These are phyloP conservation scores for Ypsolopha scabrella DNA, from an alignment of 2,888 invertebrate species.

Conservation along the genomic window DNA sequence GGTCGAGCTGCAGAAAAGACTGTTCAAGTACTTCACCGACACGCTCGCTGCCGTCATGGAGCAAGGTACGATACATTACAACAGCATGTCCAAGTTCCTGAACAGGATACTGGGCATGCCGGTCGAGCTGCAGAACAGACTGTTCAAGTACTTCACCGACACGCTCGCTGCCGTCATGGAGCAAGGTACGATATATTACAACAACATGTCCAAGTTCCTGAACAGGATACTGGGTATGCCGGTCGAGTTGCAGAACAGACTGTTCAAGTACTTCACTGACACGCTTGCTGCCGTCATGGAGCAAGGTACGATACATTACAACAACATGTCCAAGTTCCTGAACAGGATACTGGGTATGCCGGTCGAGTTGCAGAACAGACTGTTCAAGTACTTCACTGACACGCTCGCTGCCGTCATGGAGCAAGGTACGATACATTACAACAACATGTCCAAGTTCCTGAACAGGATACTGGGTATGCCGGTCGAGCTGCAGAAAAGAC, in stretches of 20 bases:
- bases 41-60: constrained; percentile 92
- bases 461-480: constrained; percentile 98
- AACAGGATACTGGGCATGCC: constrained; percentile 98
- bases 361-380: constrained; percentile 94
- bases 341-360: constrained; percentile 98
- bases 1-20: constrained; percentile 94
- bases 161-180: constrained; percentile 92
- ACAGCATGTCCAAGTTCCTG: constrained; percentile 98
- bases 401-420: constrained; percentile 92
- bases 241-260: too few relatives aligned
- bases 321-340: constrained; percentile 98
- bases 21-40: constrained; percentile 98
- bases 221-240: too few relatives aligned
- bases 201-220: too few relatives aligned
- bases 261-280: too few relatives aligned
- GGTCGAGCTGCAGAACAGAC: constrained; percentile 94
- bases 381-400: constrained; percentile 98
- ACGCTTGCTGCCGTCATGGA: constrained; percentile 27
- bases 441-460: constrained; percentile 98
- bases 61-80: constrained; percentile 79
- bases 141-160: constrained; percentile 98
- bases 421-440: constrained; percentile 82
- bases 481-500: constrained; percentile 94
- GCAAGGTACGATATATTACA: constrained; percentile 76
- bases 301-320: constrained; percentile 82